A percentile compares a stretch with the other conserved stretches of the same genome.
Conservation (phyloP, 2,888 invertebrate genomes). For the Rhagium mordax region DNA sequence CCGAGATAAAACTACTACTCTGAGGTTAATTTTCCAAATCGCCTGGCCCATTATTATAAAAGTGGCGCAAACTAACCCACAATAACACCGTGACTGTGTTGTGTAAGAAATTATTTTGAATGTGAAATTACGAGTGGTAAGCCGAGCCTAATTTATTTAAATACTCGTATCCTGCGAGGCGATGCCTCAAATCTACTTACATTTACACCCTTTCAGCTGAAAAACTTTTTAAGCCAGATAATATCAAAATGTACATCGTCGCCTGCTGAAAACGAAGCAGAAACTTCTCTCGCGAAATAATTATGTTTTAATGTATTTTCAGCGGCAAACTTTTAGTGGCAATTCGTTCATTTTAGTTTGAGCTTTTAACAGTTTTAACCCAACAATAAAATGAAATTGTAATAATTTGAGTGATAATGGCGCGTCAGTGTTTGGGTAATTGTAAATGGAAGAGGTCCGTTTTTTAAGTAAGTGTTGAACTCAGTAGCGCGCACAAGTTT, state of each 20-base stretch:
- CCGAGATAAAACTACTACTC: too few relatives aligned
- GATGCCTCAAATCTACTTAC: constrained; percentile 8
- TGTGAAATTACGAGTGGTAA: not conserved
- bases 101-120: constrained; percentile 1
- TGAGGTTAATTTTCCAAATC: too few relatives aligned
- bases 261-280: not conserved
- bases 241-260: constrained; percentile 26
- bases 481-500: not conserved
- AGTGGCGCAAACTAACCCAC: too few relatives aligned
- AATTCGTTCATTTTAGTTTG: constrained; percentile 11
- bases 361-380: not conserved
- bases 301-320: constrained; percentile 17
- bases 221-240: constrained; percentile 27
- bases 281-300: constrained; percentile 18
- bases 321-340: constrained; percentile 22
- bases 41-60: too few relatives aligned
- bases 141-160: constrained; percentile 22
- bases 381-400: constrained; percentile 8
- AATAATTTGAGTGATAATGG: constrained; percentile 22
- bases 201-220: not conserved
- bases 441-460: not conserved
- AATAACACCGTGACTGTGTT: too few relatives aligned
- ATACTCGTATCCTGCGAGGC: not conserved
- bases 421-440: constrained; percentile 3
- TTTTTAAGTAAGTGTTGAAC: not conserved